phyloP scores from a whole-genome alignment of 1,140 invertebrate genomes.

The silkworm (Bombyx mori) region ASM3026992v2 NC_085123.1:7715001-7715500 shows the following conservation, averaged over 20 bases:
- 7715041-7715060: conserved; percentile 33
- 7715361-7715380: background rate
- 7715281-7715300: conserved; percentile 22
- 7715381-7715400: background rate
- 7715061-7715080: conserved; percentile 30
- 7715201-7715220: conserved; percentile 30
- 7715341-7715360: background rate
- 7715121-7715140: conserved; percentile 31
- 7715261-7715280: conserved; percentile 37
- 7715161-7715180: conserved; percentile 29
- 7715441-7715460: too few species aligned
- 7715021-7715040: conserved; percentile 28
- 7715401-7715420: too few species aligned
- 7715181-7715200: conserved; percentile 14
- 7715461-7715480: too few species aligned
- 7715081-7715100: conserved; percentile 23
- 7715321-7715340: background rate
- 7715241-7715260: conserved; percentile 24
- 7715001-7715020: too few species aligned
- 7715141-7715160: conserved; percentile 43
- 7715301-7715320: conserved; percentile 4
- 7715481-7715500: too few species aligned
- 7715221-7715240: conserved; percentile 27
- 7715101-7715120: conserved; percentile 26
- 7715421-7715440: too few species aligned